Evolutionary conservation across 2,888 invertebrate genomes (phyloP), one percentile per base, ranked within the genome.

Genomic region (Pyrochroa serraticornis): DNA sequence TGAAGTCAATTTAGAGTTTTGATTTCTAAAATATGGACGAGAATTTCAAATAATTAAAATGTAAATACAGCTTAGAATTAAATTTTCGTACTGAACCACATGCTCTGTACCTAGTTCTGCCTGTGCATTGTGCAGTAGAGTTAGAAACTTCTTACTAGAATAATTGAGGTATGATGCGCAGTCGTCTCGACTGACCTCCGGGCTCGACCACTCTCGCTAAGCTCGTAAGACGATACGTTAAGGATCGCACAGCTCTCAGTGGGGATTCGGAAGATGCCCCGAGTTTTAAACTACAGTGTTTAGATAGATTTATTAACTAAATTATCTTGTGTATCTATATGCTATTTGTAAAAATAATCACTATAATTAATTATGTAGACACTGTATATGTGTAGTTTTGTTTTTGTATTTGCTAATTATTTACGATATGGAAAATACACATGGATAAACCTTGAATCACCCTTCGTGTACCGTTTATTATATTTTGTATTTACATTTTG

Each of bases 371-470:
- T 72, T 75, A 75, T 74, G 75, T 76, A 78, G 76, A 77, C 77
- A 76, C 77, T 78, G 78, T 79, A 79, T 78, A 78, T 79, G 77
- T 79, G 79, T 79, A 79, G 78, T 79, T 79, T 77, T 77, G 75
- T 77, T 78, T 59, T 79, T 79, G 77, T 79, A 78, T 78, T 76
- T 76, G 77, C 77, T 72, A 71, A 75, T 73, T 74, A 74, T 74
- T 75, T 75, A 75, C 71, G 69, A 71, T 69, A 70, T 72, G 66
- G 70, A 69, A 77, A 75, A 77, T 77, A 78, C 77, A 77, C 76
- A 71, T 73, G 71, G 70, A 73, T 72, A 71, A 71, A 72, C 68
- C 66, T 70, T 66, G 66, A 65, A 60, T 65, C 66, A 64, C 68
- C 65, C 62, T 64, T 64, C 68, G 67, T 72, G 68, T 69, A 70